Base-by-base conservation (phyloP, 2,888 invertebrate genomes). In the Agriopis marginaria region DNA sequence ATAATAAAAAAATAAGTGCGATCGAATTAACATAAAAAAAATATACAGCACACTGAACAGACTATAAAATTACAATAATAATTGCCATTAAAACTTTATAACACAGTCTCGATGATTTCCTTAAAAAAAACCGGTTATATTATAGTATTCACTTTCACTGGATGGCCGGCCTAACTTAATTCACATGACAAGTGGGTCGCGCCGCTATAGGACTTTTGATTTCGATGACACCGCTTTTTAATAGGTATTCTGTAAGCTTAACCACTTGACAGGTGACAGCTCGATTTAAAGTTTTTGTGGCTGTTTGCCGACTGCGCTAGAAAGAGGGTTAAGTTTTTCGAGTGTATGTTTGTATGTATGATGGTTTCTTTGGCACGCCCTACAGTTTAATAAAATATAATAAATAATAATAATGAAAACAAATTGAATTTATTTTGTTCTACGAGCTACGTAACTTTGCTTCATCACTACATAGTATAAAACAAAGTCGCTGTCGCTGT, bases 171-270 rank as follows among this genome's bases (percentile, higher is more conserved):
- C 53, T 58, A 53, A 50, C 40, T 53, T 11, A 66, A 40, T 58
- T 68, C 63, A 58, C 68, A 67, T 44, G 39, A 11, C 5, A 32
- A 63, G 39, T 63, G 40, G 68, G 51, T 0, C 68, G 47, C 51
- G 45, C 68, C 68, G 68, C 47, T 68, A 68, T 23, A 14, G 53
- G 17, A 68, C 63, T 68, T 63, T 63, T 68, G 51, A 63, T 68
- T 68, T 68, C 68, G 58, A 23, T 39, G 66, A 14, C 55, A 49
- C 23, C 40, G 14, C 49, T 14, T 42, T 55, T 56, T 23, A 17
- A 14, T 1, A 42, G 10, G 32, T 32, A 1, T 32, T 3, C 17
- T 23, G 17, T 23, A 23, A 23, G 5, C 32, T 32, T 5, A 5
- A 12, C 23, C 10, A 3, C 7, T 58, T 58, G 42, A 55, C 56